Base-by-base conservation (phyloP, 1,140 invertebrate species). In the Adoxophyes honmai region DNA sequence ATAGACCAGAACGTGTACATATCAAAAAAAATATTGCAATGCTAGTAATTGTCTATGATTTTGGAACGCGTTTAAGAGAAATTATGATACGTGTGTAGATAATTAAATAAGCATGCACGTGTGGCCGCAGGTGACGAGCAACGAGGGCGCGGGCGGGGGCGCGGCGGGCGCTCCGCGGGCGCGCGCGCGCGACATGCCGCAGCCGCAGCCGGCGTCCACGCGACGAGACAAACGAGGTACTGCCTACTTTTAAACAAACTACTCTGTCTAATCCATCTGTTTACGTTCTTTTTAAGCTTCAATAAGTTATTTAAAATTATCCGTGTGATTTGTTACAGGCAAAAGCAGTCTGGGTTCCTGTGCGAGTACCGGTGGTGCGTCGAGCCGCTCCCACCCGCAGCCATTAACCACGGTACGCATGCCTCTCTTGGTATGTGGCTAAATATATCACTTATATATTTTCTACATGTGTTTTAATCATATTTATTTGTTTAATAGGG, bases 301-400 rank as follows among this genome's bases (percentile, higher is more conserved):
- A n/a, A n/a, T n/a, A n/a, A n/a, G n/a, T n/a, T n/a, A n/a, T n/a
- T n/a, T n/a, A n/a, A n/a, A n/a, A n/a, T n/a, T n/a, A 28, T 28
- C 21, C 6, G 21, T 60, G 10, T 14, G 13, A 37, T 54, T 38
- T 58, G 37, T 10, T 66, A 52, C 62, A 89, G 89, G 89, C 66
- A 90, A 90, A 89, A 84, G 73, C 89, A 89, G 84, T 66, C 89
- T 90, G 89, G 87, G 87, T 89, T 90, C 88, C 62, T 90, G 89
- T 78, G 89, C 89, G 56, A 90, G 89, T 62, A 84, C 85, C 74
- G 89, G 89, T 75, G 88, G 82, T 78, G 84, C 86, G 75, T 82
- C 86, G 73, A 78, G 84, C 76, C 78, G 78, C 66, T 81, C 85
- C 52, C 83, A 88, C 76, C 78, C 79, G 62, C 80, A 87, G 65